phyloP scores from a whole-genome alignment of 2,113 vertebrate genomes.

The Geothlypis trichas region DNA sequence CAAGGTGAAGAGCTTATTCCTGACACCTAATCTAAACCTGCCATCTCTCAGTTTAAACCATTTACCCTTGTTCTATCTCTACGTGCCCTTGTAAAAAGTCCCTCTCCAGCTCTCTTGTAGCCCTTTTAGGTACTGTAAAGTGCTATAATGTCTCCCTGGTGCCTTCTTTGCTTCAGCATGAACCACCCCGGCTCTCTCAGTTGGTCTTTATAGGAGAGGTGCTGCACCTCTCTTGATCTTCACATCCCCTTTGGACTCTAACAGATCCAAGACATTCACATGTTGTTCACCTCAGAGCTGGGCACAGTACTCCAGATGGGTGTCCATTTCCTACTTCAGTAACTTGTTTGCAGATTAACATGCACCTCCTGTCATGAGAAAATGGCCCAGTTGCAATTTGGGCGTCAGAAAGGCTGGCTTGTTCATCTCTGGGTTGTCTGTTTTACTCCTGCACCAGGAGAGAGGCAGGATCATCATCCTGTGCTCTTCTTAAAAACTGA shows the following conservation, averaged over 20 bases:
- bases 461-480: background rate
- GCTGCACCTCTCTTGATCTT: background rate
- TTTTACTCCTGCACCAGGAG: background rate
- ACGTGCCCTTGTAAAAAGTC: background rate
- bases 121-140: background rate
- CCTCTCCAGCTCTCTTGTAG: background rate
- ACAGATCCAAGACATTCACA: background rate
- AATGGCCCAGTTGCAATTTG: background rate
- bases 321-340: background rate
- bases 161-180: background rate
- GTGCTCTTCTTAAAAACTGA: background rate
- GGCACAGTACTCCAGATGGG: background rate
- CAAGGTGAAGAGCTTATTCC: background rate
- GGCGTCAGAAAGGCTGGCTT: background rate
- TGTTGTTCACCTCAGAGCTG: background rate
- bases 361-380: background rate
- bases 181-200: background rate
- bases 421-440: background rate
- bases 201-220: background rate
- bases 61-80: background rate
- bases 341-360: background rate
- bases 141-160: background rate
- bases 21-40: background rate
- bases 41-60: background rate
- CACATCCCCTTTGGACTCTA: background rate